These are phyloP conservation scores for Chiridota heheva DNA, from an alignment of 35 echinoderm and acorn worm genomes.

Conservation along the genomic window DNA sequence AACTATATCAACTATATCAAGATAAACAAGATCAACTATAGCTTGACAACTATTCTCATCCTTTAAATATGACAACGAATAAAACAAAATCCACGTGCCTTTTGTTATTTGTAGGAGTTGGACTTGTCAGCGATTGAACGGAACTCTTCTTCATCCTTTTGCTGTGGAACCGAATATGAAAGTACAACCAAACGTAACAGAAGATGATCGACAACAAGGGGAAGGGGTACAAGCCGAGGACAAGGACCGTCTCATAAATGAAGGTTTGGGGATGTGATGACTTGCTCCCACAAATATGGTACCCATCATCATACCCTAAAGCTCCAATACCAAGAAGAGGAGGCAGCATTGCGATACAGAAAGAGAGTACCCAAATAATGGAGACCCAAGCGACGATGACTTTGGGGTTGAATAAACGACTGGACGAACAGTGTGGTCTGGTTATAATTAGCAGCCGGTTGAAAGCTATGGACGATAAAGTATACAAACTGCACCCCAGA, in stretches of 20 bases:
- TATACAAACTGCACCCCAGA: constrained; percentile 60
- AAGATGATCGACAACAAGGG: constrained; percentile 63
- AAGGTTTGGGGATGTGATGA: constrained; percentile 18
- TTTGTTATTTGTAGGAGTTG: not conserved
- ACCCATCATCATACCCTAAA: constrained; percentile 63
- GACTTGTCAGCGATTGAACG: not conserved
- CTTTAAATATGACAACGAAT: not conserved
- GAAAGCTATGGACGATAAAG: constrained; percentile 68
- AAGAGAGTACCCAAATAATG: constrained; percentile 60
- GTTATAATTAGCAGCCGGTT: constrained; percentile 71
- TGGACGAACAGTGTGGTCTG: constrained; percentile 46
- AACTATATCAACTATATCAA: too few relatives aligned
- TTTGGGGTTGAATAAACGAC: constrained; percentile 37
- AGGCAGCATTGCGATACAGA: constrained; percentile 45
- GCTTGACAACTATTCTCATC: too few relatives aligned
- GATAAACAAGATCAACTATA: too few relatives aligned
- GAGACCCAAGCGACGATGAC: constrained; percentile 59
- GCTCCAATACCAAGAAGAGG: constrained; percentile 34
- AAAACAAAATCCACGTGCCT: not conserved
- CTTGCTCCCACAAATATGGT: constrained; percentile 62
- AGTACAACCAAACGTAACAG: constrained; percentile 57
- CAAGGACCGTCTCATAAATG: constrained; percentile 26
- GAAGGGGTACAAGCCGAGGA: constrained; percentile 53
- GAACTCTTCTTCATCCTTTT: constrained; percentile 57
- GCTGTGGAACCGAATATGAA: constrained; percentile 58